Evolutionary conservation across 2,797 vertebrate genomes (phyloP).

Genomic region (Cercopithecus diana): DNA sequence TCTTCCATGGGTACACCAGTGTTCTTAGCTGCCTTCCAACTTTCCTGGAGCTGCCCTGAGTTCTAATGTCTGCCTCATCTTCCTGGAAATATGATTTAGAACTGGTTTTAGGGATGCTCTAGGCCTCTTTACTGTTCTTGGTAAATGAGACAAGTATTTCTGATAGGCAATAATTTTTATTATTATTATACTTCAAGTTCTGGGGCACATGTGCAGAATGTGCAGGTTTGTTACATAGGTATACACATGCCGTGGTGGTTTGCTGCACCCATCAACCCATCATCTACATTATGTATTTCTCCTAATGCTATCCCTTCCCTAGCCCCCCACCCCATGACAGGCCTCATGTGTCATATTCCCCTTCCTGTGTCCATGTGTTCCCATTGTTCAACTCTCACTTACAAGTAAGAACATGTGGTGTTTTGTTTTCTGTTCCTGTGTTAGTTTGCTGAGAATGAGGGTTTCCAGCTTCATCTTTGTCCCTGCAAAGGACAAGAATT

Average conservation of each 20-base stretch:
- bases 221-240: not conserved
- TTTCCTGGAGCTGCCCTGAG: not conserved
- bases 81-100: not conserved
- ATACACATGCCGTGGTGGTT: not conserved
- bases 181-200: not conserved
- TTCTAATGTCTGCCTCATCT: too few relatives aligned
- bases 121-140: too few relatives aligned
- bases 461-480: too few relatives aligned
- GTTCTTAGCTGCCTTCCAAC: not conserved
- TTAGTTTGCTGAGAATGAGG: too few relatives aligned
- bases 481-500: too few relatives aligned
- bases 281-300: too few relatives aligned
- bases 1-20: not conserved
- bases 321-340: not conserved
- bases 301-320: too few relatives aligned
- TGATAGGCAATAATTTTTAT: not conserved
- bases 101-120: not conserved
- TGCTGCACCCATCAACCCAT: too few relatives aligned
- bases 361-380: not conserved
- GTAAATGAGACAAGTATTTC: not conserved
- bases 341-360: not conserved
- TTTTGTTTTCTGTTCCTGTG: too few relatives aligned
- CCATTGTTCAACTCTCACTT: too few relatives aligned
- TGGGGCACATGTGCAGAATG: not conserved
- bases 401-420: accelerated